These are phyloP conservation scores for Tribolium madens DNA, from an alignment of 1,140 invertebrate species.

Conservation along the genomic window DNA sequence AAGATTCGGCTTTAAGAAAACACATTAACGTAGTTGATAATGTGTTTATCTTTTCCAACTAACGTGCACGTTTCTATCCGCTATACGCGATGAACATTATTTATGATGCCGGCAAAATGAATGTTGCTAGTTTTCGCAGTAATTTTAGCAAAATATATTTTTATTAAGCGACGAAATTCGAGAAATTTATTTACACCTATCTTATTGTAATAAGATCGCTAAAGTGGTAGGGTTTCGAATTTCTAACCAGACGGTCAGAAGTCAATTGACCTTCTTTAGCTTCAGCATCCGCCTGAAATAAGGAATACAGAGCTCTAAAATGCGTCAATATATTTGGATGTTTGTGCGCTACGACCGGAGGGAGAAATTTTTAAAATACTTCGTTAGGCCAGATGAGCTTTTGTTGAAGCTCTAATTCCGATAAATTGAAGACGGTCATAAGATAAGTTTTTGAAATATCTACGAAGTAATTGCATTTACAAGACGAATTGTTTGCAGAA, in stretches of 20 bases:
- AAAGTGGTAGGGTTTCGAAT: constrained; percentile 13
- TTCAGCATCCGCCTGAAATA: constrained; percentile 10
- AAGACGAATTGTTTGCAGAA: background rate
- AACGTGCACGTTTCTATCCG: constrained; percentile 19
- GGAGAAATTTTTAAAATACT: constrained; percentile 23
- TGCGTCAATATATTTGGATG: constrained; percentile 7
- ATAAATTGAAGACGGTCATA: background rate
- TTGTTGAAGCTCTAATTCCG: background rate
- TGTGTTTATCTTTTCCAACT: constrained; percentile 34
- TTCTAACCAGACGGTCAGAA: constrained; percentile 9
- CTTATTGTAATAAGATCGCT: constrained; percentile 23
- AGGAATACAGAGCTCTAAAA: constrained; percentile 10
- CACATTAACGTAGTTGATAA: constrained; percentile 32
- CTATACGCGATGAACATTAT: constrained; percentile 16
- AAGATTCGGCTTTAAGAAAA: constrained; percentile 38
- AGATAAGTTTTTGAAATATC: background rate
- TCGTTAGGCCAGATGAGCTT: constrained; percentile 10
- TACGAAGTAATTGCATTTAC: background rate
- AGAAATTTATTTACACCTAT: constrained; percentile 21
- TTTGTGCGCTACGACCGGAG: constrained; percentile 9
- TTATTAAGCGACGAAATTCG: background rate
- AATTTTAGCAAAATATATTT: background rate
- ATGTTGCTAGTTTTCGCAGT: background rate
- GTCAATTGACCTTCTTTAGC: constrained; percentile 24
- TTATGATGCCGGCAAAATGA: background rate